phyloP scores from a whole-genome alignment of 1,140 invertebrate genomes.

The Sweltsa coloradensis region DNA sequence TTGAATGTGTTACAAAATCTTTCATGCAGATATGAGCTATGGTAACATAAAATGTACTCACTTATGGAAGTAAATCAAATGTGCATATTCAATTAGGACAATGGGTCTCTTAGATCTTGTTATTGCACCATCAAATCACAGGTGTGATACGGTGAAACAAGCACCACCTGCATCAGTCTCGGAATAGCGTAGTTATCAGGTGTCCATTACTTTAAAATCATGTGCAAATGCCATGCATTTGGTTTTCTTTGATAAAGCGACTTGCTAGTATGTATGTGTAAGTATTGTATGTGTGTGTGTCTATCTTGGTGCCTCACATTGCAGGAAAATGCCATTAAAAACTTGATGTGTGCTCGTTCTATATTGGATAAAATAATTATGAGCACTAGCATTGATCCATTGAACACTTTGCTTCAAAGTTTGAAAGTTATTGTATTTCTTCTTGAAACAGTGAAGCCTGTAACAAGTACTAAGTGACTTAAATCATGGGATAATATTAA shows the following conservation, averaged over 20 bases:
- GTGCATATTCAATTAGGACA: conserved; percentile 7
- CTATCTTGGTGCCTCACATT: conserved; percentile 5
- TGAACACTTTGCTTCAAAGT: too few species aligned
- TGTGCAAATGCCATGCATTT: background rate
- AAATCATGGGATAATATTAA: too few species aligned
- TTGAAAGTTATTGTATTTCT: too few species aligned
- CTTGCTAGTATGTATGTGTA: background rate
- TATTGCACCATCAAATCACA: background rate
- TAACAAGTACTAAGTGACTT: too few species aligned
- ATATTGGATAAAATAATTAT: too few species aligned
- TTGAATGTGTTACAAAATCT: too few species aligned
- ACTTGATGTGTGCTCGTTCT: too few species aligned
- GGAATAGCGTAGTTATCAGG: background rate
- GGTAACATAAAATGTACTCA: too few species aligned
- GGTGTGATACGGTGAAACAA: background rate
- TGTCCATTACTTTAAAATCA: background rate
- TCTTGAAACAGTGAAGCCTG: too few species aligned
- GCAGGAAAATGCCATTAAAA: conserved; percentile 3
- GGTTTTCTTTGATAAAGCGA: background rate
- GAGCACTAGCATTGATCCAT: too few species aligned
- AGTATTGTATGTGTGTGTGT: conserved; percentile 4
- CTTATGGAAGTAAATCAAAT: background rate
- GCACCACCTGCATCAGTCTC: background rate
- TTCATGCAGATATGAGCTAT: too few species aligned
- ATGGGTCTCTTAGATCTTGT: background rate